Evolutionary conservation across 37 sponge, comb jelly and placozoan species (phyloP), one percentile per base, ranked within the genome.

Genomic region (Spongilla lacustris): DNA sequence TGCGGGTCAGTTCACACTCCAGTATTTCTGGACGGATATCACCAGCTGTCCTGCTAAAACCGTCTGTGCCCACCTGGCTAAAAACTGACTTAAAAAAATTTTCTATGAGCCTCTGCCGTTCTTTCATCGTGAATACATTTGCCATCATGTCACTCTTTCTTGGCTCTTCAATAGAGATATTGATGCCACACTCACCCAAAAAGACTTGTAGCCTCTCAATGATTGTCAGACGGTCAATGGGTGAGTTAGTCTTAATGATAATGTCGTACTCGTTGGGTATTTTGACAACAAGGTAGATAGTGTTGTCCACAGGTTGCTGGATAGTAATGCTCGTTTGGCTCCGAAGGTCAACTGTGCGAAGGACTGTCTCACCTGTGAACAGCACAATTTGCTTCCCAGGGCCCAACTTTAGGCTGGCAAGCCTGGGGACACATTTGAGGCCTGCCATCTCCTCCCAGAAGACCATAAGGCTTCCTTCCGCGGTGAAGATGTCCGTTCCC

Each of bases 51-150:
- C 13, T 36, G 8, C 46, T 46, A 8, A 46, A 46, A 34, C 74
- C 69, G 66, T 33, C 76, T 4, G 69, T 83, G 19, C 76, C 84
- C 33, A 79, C 89, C 86, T 94, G 91, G 28, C 77, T 72, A 81
- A 95, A 95, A 11, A 95, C 93, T 0, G 93, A 91, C 73, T 92
- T 94, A 91, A 97, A 92, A 81, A 97, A 97, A 49, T 90, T 71
- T 81, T 94, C 97, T 23, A 97, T 66, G 9, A 94, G 91, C 13
- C 50, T 36, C 82, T 97, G 95, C 5, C 97, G 78, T 0, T 89
- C 74, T 36, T 90, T 89, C 81, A 94, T 90, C 38, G 97, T 97
- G 80, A 89, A 94, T 2, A 78, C 71, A 23, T 76, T 13, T 24
- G 67, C 77, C 75, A 90, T 26, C 74, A 94, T 68, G 25, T 81